These are phyloP conservation scores for Yponomeuta plumbellus DNA, from an alignment of 2,888 invertebrate genomes.

Conservation along the genomic window DNA sequence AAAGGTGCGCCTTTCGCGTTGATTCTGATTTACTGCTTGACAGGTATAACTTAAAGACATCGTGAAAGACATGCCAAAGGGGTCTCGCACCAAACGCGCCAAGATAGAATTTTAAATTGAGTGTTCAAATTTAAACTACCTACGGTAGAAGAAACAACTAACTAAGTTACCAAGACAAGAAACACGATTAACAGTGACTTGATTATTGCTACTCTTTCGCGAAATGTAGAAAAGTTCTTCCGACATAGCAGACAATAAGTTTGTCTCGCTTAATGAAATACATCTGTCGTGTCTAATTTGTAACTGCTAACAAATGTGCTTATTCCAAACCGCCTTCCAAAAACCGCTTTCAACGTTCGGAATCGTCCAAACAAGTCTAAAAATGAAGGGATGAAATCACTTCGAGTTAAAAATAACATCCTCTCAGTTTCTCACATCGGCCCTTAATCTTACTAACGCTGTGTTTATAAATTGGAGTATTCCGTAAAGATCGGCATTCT, in stretches of 20 bases:
- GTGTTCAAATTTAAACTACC: not conserved
- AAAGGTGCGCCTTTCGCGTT: conserved; percentile 5
- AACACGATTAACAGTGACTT: no score
- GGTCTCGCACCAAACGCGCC: not conserved
- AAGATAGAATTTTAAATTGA: not conserved
- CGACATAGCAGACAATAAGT: not conserved
- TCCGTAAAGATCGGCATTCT: conserved; percentile 28
- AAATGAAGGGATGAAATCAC: conserved; percentile 51
- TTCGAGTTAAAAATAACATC: conserved; percentile 52
- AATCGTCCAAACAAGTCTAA: conserved; percentile 35
- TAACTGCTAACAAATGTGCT: not conserved
- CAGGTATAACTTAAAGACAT: not conserved
- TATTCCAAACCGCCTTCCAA: not conserved
- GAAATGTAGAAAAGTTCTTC: no score
- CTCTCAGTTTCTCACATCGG: not conserved
- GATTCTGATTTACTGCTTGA: not conserved
- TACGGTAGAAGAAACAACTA: not conserved
- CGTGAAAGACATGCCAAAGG: not conserved
- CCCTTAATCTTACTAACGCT: conserved; percentile 15
- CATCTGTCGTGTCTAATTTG: not conserved
- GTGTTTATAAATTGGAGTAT: conserved; percentile 20
- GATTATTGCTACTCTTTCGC: no score
- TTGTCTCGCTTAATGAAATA: not conserved
- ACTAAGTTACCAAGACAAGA: no score
- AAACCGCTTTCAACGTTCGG: conserved; percentile 26